These are phyloP conservation scores for Lepidocyrtinus sp. DNA, from an alignment of 2,888 invertebrate species.

Conservation along the genomic window DNA sequence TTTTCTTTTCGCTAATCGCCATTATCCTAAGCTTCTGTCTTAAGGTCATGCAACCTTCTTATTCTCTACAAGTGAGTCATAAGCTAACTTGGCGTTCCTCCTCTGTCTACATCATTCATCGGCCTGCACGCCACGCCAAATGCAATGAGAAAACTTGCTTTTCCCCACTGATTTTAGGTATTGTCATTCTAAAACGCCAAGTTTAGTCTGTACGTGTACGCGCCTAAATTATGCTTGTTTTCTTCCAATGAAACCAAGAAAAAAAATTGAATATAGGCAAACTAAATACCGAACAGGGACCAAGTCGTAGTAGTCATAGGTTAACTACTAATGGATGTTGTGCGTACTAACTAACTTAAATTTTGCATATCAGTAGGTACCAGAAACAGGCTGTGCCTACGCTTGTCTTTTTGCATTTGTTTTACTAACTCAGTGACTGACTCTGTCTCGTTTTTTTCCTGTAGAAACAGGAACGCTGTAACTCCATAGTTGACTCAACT, in stretches of 20 bases:
- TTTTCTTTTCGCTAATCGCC: conserved; percentile 1
- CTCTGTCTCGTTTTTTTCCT: not conserved
- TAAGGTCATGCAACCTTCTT: conserved; percentile 48
- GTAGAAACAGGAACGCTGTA: not conserved
- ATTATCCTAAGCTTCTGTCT: conserved; percentile 9
- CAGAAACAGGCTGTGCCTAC: too few species aligned
- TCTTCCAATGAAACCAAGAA: not conserved
- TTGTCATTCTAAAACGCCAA: not conserved
- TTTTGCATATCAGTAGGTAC: too few species aligned
- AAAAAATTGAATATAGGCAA: not conserved
- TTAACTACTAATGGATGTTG: too few species aligned
- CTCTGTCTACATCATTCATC: not conserved
- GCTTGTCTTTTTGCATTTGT: not conserved
- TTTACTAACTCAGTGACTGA: not conserved
- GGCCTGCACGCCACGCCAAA: not conserved
- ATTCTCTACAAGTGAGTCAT: not conserved
- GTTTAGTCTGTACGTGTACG: too few species aligned
- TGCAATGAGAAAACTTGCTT: not conserved
- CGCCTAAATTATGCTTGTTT: too few species aligned
- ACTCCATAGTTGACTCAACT: not conserved
- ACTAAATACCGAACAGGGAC: too few species aligned
- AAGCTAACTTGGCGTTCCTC: not conserved
- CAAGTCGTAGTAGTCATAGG: too few species aligned
- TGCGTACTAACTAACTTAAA: too few species aligned
- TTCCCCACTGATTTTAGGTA: not conserved